phyloP scores from a whole-genome alignment of 2,113 vertebrate species.

The Salminus brasiliensis region DNA sequence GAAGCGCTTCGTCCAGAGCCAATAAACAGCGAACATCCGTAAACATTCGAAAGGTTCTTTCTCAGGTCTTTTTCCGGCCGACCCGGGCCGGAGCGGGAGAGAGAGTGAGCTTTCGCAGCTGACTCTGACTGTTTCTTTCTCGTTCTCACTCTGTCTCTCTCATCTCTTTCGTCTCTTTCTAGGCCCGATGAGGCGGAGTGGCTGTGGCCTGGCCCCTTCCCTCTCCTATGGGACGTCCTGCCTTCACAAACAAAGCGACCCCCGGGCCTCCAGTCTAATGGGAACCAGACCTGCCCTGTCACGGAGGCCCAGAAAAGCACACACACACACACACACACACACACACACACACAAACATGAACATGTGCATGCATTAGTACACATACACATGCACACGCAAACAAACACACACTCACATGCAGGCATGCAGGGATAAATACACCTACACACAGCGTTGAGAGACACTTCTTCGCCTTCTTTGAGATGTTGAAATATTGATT shows the following conservation, averaged over 20 bases:
- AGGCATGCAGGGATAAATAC: constrained; percentile 41
- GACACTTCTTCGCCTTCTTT: too few relatives aligned
- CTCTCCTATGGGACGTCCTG: constrained; percentile 72
- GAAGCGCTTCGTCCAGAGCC: constrained; percentile 59
- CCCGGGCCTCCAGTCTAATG: constrained; percentile 76
- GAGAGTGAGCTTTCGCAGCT: constrained; percentile 63
- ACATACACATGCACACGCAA: constrained; percentile 34
- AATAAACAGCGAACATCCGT: constrained; percentile 72
- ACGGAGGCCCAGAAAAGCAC: constrained; percentile 61
- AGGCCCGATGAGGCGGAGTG: constrained; percentile 64
- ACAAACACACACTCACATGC: constrained; percentile 51
- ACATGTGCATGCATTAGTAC: too few relatives aligned
- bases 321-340: constrained; percentile 49
- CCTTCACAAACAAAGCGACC: constrained; percentile 75
- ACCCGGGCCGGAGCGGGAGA: constrained; percentile 56
- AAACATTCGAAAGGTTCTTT: constrained; percentile 63
- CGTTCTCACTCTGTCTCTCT: too few relatives aligned
- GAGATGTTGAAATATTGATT: too few relatives aligned
- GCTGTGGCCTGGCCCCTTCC: constrained; percentile 47
- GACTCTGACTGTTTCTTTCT: constrained; percentile 34
- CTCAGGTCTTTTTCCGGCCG: constrained; percentile 64
- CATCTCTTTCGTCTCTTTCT: constrained; percentile 57
- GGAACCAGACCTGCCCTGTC: constrained; percentile 77
- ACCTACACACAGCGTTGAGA: constrained; percentile 9
- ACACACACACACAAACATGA: constrained; percentile 37